phyloP scores from a whole-genome alignment of 2,888 invertebrate species.

The Pristionchus fissidentatus region DNA sequence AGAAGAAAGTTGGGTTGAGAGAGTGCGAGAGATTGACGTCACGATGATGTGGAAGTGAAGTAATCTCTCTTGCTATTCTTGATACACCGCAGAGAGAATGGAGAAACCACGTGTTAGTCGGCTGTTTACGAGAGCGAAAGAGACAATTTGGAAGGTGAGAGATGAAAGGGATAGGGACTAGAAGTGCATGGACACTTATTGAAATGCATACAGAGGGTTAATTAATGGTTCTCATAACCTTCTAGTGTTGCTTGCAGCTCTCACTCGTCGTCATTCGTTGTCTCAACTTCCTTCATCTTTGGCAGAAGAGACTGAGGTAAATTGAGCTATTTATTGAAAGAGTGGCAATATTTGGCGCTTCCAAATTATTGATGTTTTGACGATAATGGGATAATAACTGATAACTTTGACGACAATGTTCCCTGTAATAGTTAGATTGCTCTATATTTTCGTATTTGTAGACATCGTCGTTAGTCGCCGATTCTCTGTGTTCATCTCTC shows the following conservation, averaged over 20 bases:
- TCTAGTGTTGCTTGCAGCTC: background rate
- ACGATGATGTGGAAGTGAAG: background rate
- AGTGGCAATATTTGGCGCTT: background rate
- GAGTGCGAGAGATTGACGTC: too few relatives aligned
- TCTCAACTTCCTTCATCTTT: constrained; percentile 39
- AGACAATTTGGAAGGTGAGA: background rate
- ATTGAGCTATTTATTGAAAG: background rate
- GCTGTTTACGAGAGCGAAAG: constrained; percentile 4
- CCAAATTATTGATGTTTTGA: background rate
- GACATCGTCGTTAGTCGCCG: background rate
- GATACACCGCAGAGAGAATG: too few relatives aligned
- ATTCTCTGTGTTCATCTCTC: constrained; percentile 42
- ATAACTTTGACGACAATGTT: background rate
- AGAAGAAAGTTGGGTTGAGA: too few relatives aligned
- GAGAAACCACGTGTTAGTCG: constrained; percentile 15
- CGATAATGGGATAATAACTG: background rate
- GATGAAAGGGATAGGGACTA: background rate
- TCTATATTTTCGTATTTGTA: background rate
- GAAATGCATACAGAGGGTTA: background rate
- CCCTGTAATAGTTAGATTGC: background rate
- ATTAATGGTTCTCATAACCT: too few relatives aligned
- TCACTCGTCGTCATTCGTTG: constrained; percentile 35
- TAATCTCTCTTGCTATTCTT: too few relatives aligned
- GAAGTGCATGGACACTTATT: background rate
- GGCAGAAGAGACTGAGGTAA: constrained; percentile 33